Evolutionary conservation across 2,888 invertebrate genomes (phyloP).

Genomic region (Synanthedon vespiformis): DNA sequence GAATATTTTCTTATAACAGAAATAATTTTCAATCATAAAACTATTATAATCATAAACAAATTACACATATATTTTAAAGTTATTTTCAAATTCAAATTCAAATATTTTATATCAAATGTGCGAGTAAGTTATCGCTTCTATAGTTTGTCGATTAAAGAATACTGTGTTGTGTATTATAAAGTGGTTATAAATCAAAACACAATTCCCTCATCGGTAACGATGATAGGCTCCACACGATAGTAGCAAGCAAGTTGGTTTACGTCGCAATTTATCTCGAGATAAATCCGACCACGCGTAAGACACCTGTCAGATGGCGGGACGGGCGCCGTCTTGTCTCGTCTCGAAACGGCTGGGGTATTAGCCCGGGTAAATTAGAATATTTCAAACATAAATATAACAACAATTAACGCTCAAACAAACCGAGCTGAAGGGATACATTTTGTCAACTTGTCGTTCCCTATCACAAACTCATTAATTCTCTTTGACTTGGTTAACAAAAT

Average conservation of each 20-base stretch:
- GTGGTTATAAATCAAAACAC: not conserved
- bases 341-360: conserved; percentile 37
- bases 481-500: no score
- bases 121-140: no score
- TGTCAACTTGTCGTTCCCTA: conserved; percentile 35
- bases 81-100: no score
- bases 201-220: not conserved
- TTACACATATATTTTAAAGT: no score
- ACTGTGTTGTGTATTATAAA: not conserved
- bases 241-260: conserved; percentile 2
- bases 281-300: conserved; percentile 54
- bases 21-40: no score
- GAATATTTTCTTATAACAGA: no score
- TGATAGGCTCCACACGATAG: not conserved
- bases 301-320: conserved; percentile 56
- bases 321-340: conserved; percentile 44
- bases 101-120: no score
- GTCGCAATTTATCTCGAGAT: conserved; percentile 49
- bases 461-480: not conserved
- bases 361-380: conserved; percentile 53
- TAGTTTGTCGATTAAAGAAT: no score
- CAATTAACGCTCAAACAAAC: conserved; percentile 56
- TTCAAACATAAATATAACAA: conserved; percentile 54
- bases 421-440: conserved; percentile 43
- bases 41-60: no score